Percentiles rank a stretch among this genome's conserved stretches.
Conservation (phyloP, 2,113 vertebrate species). For the Lagopus muta region DNA sequence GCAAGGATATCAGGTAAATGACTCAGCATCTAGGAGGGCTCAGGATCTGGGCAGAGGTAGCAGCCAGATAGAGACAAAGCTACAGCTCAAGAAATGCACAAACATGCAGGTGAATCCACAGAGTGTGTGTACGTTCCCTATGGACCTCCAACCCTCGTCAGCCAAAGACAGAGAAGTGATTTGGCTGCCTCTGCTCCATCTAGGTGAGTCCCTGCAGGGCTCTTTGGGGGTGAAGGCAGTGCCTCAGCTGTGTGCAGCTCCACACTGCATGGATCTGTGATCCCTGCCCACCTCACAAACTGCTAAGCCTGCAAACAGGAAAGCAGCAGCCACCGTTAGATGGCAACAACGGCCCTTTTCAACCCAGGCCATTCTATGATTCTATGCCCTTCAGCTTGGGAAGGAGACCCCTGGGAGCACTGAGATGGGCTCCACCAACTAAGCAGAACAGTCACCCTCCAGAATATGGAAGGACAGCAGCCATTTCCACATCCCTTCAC, state of each 20-base stretch:
- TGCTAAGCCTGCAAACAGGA: not conserved
- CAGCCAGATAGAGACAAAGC: no score
- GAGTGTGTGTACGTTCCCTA: not conserved
- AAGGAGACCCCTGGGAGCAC: no score
- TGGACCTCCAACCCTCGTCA: no score
- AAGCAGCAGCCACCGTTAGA: not conserved
- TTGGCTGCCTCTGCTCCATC: no score
- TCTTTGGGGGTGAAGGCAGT: not conserved
- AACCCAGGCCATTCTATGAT: no score
- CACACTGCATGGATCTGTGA: fast-evolving
- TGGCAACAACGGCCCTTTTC: no score
- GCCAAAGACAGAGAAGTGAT: not conserved
- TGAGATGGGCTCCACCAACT: not conserved
- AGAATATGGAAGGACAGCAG: fast-evolving
- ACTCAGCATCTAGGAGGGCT: no score
- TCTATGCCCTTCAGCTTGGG: not conserved
- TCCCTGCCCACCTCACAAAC: not conserved
- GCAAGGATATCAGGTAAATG: not conserved
- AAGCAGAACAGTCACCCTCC: not conserved
- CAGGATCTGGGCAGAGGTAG: not conserved
- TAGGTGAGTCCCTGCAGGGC: not conserved
- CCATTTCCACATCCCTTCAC: not conserved
- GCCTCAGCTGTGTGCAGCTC: not conserved
- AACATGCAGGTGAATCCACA: no score
- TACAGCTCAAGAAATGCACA: fast-evolving